Conservation (phyloP, 1,140 invertebrate genomes). For the Agrilus planipennis region DNA sequence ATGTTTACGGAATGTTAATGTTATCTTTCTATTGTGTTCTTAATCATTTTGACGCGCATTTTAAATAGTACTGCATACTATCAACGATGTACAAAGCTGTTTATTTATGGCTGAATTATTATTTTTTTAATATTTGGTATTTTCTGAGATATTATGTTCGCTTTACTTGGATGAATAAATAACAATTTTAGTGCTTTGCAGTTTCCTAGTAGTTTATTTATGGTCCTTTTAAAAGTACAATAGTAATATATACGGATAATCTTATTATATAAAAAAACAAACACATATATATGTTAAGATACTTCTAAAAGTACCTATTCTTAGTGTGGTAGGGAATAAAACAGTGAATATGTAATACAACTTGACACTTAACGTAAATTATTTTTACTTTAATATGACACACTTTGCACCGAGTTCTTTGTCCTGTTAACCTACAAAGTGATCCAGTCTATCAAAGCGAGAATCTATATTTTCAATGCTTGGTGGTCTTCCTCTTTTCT, state of each 20-base stretch:
- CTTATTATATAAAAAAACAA: background rate
- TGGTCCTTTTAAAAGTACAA: conserved; percentile 10
- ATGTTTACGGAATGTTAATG: no score
- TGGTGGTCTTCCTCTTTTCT: conserved; percentile 8
- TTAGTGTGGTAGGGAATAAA: conserved; percentile 6
- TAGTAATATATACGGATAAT: conserved; percentile 1
- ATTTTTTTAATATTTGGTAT: no score
- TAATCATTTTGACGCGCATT: no score
- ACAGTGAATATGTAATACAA: conserved; percentile 17
- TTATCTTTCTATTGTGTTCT: no score
- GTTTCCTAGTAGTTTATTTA: no score
- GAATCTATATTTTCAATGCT: background rate
- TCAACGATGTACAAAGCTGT: no score
- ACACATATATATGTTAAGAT: background rate
- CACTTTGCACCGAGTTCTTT: conserved; percentile 6
- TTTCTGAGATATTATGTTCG: no score
- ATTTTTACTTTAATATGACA: conserved; percentile 8
- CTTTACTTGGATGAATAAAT: no score
- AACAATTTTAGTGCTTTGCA: no score
- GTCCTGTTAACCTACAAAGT: conserved; percentile 4
- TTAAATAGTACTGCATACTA: no score
- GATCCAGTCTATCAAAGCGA: conserved; percentile 2
- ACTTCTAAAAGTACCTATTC: background rate
- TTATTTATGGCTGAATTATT: no score
- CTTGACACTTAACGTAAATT: conserved; percentile 7